These are phyloP conservation scores for Synergus japonicus DNA, from an alignment of 2,888 invertebrate species.

Conservation along the genomic window DNA sequence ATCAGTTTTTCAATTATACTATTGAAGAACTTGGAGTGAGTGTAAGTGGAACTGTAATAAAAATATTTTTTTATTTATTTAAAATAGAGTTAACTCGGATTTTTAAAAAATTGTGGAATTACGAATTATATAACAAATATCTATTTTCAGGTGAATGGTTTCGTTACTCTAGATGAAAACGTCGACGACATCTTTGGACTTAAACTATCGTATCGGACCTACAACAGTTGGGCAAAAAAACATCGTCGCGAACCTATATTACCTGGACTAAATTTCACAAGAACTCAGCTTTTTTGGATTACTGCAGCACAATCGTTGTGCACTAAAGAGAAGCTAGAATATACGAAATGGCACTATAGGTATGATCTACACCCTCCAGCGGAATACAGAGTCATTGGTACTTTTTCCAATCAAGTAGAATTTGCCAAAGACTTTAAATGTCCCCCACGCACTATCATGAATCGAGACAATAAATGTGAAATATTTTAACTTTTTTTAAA, in stretches of 20 bases:
- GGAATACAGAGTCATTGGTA: conserved; percentile 88
- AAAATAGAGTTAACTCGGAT: too few species aligned
- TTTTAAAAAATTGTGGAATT: too few species aligned
- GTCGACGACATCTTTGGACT: conserved; percentile 97
- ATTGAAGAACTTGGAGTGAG: conserved; percentile 87
- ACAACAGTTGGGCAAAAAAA: conserved; percentile 69
- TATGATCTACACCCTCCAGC: conserved; percentile 76
- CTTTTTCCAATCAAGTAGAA: conserved; percentile 84
- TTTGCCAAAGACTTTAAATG: conserved; percentile 83
- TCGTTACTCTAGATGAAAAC: conserved; percentile 95
- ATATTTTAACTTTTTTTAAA: conserved; percentile 79
- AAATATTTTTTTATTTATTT: background rate
- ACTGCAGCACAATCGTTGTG: conserved; percentile 82
- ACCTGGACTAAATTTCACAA: conserved; percentile 78
- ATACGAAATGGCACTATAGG: too few species aligned
- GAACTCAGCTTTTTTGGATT: conserved; percentile 83
- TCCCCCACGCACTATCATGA: conserved; percentile 81
- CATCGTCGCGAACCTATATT: too few species aligned
- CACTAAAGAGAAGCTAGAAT: conserved; percentile 79
- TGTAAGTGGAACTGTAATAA: conserved; percentile 78
- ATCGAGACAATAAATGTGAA: conserved; percentile 81
- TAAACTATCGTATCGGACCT: conserved; percentile 93
- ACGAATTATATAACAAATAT: too few species aligned
- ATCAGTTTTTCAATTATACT: conserved; percentile 95
- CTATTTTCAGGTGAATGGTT: conserved; percentile 87